Conservation (phyloP, 1,140 invertebrate genomes). For the Drosophila azteca region DNA sequence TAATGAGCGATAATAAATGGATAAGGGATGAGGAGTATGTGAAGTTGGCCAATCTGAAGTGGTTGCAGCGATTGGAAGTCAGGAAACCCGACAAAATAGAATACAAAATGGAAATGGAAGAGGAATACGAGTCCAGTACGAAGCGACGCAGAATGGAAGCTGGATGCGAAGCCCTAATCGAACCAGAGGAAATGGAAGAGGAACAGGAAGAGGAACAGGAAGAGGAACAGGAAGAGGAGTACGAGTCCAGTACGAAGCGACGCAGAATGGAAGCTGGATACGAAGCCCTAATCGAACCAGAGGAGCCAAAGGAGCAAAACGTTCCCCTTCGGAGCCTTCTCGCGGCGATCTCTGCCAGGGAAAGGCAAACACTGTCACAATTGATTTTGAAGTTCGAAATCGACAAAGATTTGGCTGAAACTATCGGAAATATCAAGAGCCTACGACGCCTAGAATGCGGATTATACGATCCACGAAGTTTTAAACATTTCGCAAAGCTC, state of each 20-base stretch:
- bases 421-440: conserved; percentile 15
- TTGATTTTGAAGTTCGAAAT: conserved; percentile 16
- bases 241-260: not conserved
- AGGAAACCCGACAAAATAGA: not conserved
- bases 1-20: conserved; percentile 1
- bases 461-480: conserved; percentile 9
- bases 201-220: no score
- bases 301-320: no score
- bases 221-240: not conserved
- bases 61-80: conserved; percentile 13
- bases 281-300: not conserved
- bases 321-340: conserved; percentile 5
- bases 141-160: not conserved
- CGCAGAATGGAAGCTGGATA: not conserved
- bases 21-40: conserved; percentile 9
- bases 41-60: not conserved
- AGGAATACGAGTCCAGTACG: not conserved
- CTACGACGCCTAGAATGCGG: conserved; percentile 18
- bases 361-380: conserved; percentile 1
- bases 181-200: no score
- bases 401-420: conserved; percentile 1
- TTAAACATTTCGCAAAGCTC: conserved; percentile 3
- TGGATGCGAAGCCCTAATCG: not conserved
- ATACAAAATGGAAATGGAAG: not conserved
- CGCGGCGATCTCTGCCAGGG: not conserved